These are phyloP conservation scores for Ophioninae sp. DNA, from an alignment of 2,888 invertebrate genomes.

Conservation along the genomic window DNA sequence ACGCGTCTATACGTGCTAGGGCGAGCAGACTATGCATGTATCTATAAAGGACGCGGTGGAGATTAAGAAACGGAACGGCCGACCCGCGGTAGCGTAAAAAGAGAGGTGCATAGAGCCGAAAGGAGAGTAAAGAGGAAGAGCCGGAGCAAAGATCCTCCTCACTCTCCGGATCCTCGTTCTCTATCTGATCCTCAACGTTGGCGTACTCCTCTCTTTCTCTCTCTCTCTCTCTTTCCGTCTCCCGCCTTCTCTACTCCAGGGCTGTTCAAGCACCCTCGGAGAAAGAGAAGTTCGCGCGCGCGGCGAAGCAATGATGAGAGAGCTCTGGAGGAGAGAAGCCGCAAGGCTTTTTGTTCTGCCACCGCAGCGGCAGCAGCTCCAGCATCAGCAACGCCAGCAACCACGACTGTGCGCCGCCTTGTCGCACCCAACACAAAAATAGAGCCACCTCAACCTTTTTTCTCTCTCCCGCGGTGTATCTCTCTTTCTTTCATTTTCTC, in stretches of 20 bases:
- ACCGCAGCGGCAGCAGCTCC: constrained; percentile 68
- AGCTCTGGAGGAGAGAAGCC: constrained; percentile 74
- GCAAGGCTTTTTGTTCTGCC: constrained; percentile 79
- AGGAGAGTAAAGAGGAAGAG: constrained; percentile 69
- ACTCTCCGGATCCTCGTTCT: constrained; percentile 15
- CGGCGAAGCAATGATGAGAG: constrained; percentile 63
- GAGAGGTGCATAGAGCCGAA: constrained; percentile 71
- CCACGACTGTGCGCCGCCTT: constrained; percentile 55
- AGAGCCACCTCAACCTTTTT: constrained; percentile 70
- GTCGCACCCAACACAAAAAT: constrained; percentile 77
- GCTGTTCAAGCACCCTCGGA: constrained; percentile 39
- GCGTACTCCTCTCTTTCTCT: constrained; percentile 31
- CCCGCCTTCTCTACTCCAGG: constrained; percentile 34
- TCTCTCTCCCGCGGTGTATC: constrained; percentile 46
- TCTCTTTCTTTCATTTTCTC: too few species aligned
- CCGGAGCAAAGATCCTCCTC: constrained; percentile 42
- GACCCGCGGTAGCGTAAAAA: constrained; percentile 73
- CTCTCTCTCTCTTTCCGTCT: constrained; percentile 23
- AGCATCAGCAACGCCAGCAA: background rate
- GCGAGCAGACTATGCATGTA: constrained; percentile 11
- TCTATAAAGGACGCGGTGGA: constrained; percentile 63
- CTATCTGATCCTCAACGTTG: constrained; percentile 49
- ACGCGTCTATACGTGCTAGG: background rate
- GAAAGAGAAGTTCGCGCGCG: constrained; percentile 59
- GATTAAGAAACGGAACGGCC: constrained; percentile 72